These are phyloP conservation scores for Lamprotornis superbus DNA, from an alignment of 2,113 vertebrate genomes.

Conservation along the genomic window DNA sequence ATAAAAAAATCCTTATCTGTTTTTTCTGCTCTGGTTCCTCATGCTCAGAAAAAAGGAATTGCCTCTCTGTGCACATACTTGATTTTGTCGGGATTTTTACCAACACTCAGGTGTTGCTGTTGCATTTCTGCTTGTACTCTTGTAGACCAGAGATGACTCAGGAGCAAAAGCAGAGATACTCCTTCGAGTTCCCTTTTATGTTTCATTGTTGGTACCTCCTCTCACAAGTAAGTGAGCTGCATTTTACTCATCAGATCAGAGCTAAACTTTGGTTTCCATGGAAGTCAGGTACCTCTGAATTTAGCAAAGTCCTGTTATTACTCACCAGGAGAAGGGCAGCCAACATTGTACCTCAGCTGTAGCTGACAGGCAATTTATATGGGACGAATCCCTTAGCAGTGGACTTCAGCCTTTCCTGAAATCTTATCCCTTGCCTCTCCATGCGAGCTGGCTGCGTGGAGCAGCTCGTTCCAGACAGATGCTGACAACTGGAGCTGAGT, in stretches of 20 bases:
- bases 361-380: slow-evolving; percentile 12
- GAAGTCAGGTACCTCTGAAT: background rate
- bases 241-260: background rate
- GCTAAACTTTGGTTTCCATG: slow-evolving; percentile 8
- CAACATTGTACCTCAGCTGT: background rate
- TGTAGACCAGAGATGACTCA: background rate
- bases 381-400: background rate
- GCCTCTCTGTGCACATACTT: background rate
- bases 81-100: background rate
- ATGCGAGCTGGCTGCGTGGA: background rate
- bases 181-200: background rate
- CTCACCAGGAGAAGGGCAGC: background rate
- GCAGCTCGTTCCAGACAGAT: slow-evolving; percentile 31
- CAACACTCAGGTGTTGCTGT: background rate
- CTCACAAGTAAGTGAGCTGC: background rate
- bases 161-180: background rate
- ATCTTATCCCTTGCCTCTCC: background rate
- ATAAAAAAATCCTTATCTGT: background rate
- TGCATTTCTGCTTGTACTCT: background rate
- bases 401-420: slow-evolving; percentile 16
- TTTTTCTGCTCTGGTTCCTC: background rate
- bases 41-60: background rate
- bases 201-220: background rate
- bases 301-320: background rate
- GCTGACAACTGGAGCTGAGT: slow-evolving; percentile 43